Base-by-base conservation (phyloP, 23 tunicate species). In the Phallusia fumigata region DNA sequence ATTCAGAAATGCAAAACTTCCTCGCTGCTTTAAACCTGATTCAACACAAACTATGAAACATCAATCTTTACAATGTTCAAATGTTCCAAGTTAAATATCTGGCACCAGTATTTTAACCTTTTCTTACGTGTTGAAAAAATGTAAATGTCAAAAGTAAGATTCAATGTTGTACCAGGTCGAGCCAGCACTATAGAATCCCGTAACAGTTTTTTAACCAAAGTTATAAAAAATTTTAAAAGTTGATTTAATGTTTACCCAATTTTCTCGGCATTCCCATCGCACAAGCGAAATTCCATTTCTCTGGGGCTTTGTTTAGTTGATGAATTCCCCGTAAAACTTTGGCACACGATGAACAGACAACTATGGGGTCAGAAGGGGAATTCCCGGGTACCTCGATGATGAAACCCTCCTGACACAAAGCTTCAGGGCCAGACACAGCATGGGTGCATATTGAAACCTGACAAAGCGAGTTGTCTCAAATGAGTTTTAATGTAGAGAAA, bases 371-470 rank as follows among this genome's bases (percentile, higher is more conserved):
- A 47, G 73, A 81, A 74, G 81, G 81, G 0, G 74, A 33, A 36
- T 64, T 64, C 44, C 76, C 80, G 0, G 78, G 82, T 32, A 80
- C 47, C 22, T 92, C 91, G 1, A 87, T 80, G 6, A 80, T 65
- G 44, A 73, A 87, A 31, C 91, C 97, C 30, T 87, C 91, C 52
- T 92, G 97, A 84, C 81, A 76, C 26, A 92, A 31, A 19, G 44
- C 81, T 52, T 87, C 91, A 16, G 87, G 82, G 0, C 97, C 97
- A 0, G 80, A 58, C 19, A 92, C 91, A 53, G 91, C 88, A 36
- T 79, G 76, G 21, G 91, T 92, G 80, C 97, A 92, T 2, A 92
- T 65, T 0, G 97, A 92, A 0, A 92, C 91, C 97, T 92, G 85
- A 21, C 16, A 58, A 58, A 58, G 13, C 1, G 13, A 6, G 13